Base-by-base conservation (phyloP, 2,113 vertebrate genomes). In the Carassius carassius region DNA sequence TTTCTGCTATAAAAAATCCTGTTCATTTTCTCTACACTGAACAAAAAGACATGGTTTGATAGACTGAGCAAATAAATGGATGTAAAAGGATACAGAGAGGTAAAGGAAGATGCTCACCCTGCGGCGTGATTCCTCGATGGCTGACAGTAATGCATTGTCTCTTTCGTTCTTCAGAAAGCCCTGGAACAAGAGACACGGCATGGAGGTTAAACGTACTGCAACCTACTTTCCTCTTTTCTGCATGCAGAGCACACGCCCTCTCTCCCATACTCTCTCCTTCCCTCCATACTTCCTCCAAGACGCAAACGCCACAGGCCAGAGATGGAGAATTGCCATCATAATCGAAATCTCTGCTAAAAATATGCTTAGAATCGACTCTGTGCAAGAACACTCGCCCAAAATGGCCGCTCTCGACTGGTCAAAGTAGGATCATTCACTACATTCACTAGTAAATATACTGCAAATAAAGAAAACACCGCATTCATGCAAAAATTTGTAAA, bases 101-200 rank as follows among this genome's bases (percentile, higher is more conserved):
- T 74, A 16, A 77, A 65, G 60, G 37, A 54, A 78, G 87, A 89
- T 85, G 94, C 98, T 95, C 92, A 99, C 98, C 95, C 96, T 96
- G 92, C 96, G 98, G 84, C 98, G 96, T 23, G 97, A 99, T 90
- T 99, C 98, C 89, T 99, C 98, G 65, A 99, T 99, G 90, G 97
- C 97, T 11, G 98, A 98, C 81, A 99, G 93, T 87, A 99, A 92
- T 37, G 97, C 97, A 95, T 99, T 99, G 90, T 99, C 98, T 89
- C 98, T 96, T 91, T 99, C 98, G 90, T 99, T 99, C 92, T 99
- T 99, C 87, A 99, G 89, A 94, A 99, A 99, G 84, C 98, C 98
- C 98, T 99, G 92, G 10, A 90, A 89, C 88, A 89, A 70, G 69
- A 87, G 89, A n/a, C 67, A 88, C 51, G 69, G 56, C 75, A 60